Percentiles rank a stretch among this genome's conserved stretches.
Evolutionary conservation across 2,113 vertebrate genomes (phyloP).

Genomic region (Paracanthobrama guichenoti): DNA sequence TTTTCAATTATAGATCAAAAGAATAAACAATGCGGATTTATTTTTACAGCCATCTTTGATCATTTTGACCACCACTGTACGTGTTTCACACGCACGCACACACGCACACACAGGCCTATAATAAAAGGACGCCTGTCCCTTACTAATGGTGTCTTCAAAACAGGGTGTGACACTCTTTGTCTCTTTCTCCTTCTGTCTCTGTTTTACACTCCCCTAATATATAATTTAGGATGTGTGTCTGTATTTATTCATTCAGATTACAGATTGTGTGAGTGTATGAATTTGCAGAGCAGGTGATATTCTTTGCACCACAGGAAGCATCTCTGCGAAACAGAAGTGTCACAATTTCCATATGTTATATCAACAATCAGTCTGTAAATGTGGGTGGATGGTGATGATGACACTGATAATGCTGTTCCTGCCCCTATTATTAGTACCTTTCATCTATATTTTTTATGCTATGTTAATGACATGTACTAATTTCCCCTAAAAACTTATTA

Average conservation of each 20-base stretch:
- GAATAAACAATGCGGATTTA: too few relatives aligned
- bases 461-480: neutral
- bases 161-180: neutral
- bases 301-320: neutral
- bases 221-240: conserved; percentile 19
- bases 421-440: neutral
- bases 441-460: neutral
- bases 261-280: neutral
- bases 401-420: neutral
- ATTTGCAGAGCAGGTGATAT: neutral
- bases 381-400: conserved; percentile 7
- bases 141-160: neutral
- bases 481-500: neutral
- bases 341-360: neutral
- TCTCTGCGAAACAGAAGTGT: neutral
- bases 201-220: neutral
- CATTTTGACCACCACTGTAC: too few relatives aligned
- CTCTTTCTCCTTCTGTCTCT: neutral
- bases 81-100: too few relatives aligned
- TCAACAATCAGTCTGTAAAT: neutral
- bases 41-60: too few relatives aligned
- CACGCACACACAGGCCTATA: too few relatives aligned
- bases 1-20: too few relatives aligned
- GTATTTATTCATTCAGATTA: neutral
- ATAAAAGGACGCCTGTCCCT: neutral